Percentiles rank a stretch among this genome's conserved stretches.
These are phyloP conservation scores for Ischnura elegans DNA, from an alignment of 2,888 invertebrate species.

Conservation along the genomic window DNA sequence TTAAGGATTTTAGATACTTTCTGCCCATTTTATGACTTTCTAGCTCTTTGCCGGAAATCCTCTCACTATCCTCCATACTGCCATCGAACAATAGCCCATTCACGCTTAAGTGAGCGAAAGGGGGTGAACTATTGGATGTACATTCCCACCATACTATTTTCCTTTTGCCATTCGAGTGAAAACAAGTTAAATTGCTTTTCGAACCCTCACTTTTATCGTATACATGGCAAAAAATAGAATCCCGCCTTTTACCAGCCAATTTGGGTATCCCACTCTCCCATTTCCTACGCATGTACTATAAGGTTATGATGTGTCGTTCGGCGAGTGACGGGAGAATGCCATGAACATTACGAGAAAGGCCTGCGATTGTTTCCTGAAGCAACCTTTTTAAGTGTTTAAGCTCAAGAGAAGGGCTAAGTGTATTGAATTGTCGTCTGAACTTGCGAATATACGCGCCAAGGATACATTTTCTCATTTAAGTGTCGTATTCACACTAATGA, in stretches of 20 bases:
- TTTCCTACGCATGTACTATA: background rate
- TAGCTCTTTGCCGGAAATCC: conserved; percentile 27
- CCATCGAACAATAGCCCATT: background rate
- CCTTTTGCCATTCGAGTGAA: conserved; percentile 8
- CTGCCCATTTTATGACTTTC: background rate
- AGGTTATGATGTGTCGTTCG: background rate
- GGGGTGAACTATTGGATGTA: background rate
- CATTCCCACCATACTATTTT: background rate
- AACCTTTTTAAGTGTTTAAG: background rate
- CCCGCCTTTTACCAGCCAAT: background rate
- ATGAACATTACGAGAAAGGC: background rate
- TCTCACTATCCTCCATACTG: background rate
- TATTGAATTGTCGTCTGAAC: too few relatives aligned
- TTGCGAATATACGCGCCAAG: too few relatives aligned
- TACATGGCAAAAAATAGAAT: background rate
- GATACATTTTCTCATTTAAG: too few relatives aligned
- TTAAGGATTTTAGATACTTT: background rate
- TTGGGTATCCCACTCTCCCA: background rate
- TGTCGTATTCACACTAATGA: too few relatives aligned
- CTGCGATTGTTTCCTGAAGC: too few relatives aligned
- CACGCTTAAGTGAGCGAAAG: background rate
- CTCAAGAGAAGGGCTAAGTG: background rate
- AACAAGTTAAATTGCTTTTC: background rate
- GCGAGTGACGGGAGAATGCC: background rate
- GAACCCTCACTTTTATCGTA: background rate